A percentile compares a stretch with the other conserved stretches of the same genome.
Conservation (phyloP, 2,113 vertebrate species). For the Copsychus sechellarum region DNA sequence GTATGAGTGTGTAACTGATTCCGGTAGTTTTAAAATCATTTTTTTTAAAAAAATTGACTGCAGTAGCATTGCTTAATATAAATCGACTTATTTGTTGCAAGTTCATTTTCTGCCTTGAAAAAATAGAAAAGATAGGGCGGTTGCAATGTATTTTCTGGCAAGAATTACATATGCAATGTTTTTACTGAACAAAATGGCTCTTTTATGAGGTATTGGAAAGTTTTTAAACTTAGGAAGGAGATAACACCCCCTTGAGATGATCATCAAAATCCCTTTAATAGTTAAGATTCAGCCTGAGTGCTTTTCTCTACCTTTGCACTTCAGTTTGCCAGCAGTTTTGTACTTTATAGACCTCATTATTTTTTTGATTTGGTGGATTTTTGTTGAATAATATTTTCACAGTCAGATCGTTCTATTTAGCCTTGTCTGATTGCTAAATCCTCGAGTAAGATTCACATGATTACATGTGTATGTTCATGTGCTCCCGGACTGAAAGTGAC, state of each 20-base stretch:
- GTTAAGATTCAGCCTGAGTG: not conserved
- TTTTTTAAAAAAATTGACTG: not conserved
- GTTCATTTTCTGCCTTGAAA: not conserved
- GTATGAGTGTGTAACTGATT: not conserved
- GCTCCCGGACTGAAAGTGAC: not conserved
- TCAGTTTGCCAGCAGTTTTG: not conserved
- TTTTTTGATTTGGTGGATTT: not conserved
- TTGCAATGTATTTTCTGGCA: not conserved
- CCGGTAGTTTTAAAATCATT: not conserved
- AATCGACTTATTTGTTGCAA: not conserved
- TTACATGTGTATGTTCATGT: not conserved
- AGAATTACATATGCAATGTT: not conserved
- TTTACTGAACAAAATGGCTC: not conserved
- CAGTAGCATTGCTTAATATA: not conserved
- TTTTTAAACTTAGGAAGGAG: not conserved
- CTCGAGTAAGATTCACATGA: not conserved
- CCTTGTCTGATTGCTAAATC: not conserved
- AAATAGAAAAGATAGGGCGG: not conserved
- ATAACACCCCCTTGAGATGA: not conserved
- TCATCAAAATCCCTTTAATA: constrained; percentile 8
- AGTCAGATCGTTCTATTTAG: not conserved
- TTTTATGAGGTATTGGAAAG: constrained; percentile 5
- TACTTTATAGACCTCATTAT: not conserved
- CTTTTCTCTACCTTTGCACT: not conserved
- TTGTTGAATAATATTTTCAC: not conserved